These are phyloP conservation scores for Bufotes viridis DNA, from an alignment of 2,797 vertebrate species.

Conservation along the genomic window DNA sequence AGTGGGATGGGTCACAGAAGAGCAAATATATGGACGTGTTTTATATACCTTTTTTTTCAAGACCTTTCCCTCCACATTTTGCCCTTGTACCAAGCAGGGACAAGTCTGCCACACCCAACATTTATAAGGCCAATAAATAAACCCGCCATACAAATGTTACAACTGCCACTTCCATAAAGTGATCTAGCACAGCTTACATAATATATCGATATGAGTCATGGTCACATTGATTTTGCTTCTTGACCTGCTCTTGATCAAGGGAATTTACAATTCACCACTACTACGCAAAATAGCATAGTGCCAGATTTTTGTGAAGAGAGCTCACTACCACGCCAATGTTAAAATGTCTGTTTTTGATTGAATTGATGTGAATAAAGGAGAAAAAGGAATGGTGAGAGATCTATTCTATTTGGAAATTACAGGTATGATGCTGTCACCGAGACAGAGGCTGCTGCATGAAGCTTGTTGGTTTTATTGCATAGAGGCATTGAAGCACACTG, in stretches of 20 bases:
- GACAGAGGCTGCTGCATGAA: no score
- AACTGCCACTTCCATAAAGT: slow-evolving; percentile 2
- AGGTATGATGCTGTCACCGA: no score
- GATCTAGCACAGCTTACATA: background rate
- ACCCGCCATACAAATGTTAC: background rate
- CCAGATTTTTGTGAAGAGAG: no score
- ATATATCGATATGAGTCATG: background rate
- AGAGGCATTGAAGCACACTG: no score
- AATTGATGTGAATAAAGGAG: no score
- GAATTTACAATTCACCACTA: no score
- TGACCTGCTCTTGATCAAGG: background rate
- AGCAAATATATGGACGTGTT: slow-evolving; percentile 12
- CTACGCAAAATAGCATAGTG: no score
- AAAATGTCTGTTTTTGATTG: no score
- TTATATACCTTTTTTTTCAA: background rate
- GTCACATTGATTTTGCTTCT: background rate
- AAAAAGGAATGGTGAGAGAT: no score
- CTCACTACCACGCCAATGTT: no score
- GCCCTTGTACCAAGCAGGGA: background rate
- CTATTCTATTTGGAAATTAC: no score
- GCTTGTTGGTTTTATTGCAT: no score
- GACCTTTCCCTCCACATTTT: background rate
- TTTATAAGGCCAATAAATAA: slow-evolving; percentile 38
- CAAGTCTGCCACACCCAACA: slow-evolving; percentile 1
- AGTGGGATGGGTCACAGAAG: background rate